Conservation (phyloP, 92 coral and sea anemone species). For the Parazoanthus darwini region DNA sequence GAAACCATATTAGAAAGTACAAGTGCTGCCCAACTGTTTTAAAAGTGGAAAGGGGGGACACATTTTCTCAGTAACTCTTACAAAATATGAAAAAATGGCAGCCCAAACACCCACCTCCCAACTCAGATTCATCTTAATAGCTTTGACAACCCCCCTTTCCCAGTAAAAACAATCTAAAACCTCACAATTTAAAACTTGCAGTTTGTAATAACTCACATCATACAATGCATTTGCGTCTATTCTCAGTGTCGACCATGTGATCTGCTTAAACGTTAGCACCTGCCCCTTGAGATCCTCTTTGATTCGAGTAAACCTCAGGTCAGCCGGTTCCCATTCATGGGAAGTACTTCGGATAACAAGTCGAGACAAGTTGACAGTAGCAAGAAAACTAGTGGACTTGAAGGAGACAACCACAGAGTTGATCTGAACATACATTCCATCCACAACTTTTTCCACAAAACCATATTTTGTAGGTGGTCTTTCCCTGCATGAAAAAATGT, state of each 20-base stretch:
- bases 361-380: constrained; percentile 94
- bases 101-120: too few relatives aligned
- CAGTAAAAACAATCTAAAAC: background rate
- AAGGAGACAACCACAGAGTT: constrained; percentile 92
- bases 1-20: too few relatives aligned
- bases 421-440: constrained; percentile 97
- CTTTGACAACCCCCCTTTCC: background rate
- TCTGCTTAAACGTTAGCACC: constrained; percentile 92
- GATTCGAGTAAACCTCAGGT: constrained; percentile 82
- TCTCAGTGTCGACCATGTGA: constrained; percentile 89
- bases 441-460: constrained; percentile 97
- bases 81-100: too few relatives aligned
- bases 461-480: constrained; percentile 92
- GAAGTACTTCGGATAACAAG: constrained; percentile 87
- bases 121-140: too few relatives aligned
- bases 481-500: constrained; percentile 53
- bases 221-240: constrained; percentile 91
- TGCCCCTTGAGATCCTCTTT: constrained; percentile 89
- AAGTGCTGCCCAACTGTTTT: too few relatives aligned
- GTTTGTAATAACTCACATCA: constrained; percentile 52
- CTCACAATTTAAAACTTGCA: background rate
- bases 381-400: constrained; percentile 86
- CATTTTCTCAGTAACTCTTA: too few relatives aligned
- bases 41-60: too few relatives aligned
- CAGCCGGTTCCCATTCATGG: constrained; percentile 91